Conservation (phyloP, 2,113 vertebrate genomes). For the Hippocampus mohnikei region DNA sequence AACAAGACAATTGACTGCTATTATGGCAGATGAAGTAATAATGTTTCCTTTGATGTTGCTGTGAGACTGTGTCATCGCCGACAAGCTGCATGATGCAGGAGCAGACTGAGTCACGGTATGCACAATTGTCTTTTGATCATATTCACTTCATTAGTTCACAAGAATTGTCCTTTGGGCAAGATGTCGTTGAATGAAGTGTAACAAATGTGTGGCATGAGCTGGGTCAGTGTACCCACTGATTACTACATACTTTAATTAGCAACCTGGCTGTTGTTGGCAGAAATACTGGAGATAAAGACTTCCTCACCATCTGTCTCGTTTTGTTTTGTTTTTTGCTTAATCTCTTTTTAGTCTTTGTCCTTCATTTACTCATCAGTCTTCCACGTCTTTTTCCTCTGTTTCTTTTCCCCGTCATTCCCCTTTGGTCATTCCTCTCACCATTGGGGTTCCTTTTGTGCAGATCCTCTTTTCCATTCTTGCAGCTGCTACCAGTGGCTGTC, state of each 20-base stretch:
- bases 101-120: slow-evolving; percentile 29
- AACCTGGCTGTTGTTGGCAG: not conserved
- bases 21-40: not conserved
- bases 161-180: slow-evolving; percentile 14
- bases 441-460: slow-evolving; percentile 57
- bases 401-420: not conserved
- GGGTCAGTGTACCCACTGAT: not conserved
- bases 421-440: slow-evolving; percentile 32
- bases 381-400: not conserved
- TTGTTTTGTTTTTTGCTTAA: not conserved
- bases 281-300: not conserved
- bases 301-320: slow-evolving; percentile 3
- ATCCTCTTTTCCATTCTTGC: slow-evolving; percentile 80
- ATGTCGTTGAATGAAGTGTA: slow-evolving; percentile 5
- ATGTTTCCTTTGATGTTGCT: no score
- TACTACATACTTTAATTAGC: not conserved
- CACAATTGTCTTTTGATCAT: slow-evolving; percentile 13
- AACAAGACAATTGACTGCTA: not conserved
- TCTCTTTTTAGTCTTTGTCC: not conserved
- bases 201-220: slow-evolving; percentile 5
- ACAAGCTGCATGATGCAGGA: slow-evolving; percentile 7
- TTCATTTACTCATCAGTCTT: not conserved
- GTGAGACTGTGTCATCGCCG: slow-evolving; percentile 12
- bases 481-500: slow-evolving; percentile 74
- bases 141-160: slow-evolving; percentile 20